A percentile compares a stretch with the other conserved stretches of the same genome.
These are phyloP conservation scores for Andrena fulva DNA, from an alignment of 2,888 invertebrate species.

Conservation along the genomic window DNA sequence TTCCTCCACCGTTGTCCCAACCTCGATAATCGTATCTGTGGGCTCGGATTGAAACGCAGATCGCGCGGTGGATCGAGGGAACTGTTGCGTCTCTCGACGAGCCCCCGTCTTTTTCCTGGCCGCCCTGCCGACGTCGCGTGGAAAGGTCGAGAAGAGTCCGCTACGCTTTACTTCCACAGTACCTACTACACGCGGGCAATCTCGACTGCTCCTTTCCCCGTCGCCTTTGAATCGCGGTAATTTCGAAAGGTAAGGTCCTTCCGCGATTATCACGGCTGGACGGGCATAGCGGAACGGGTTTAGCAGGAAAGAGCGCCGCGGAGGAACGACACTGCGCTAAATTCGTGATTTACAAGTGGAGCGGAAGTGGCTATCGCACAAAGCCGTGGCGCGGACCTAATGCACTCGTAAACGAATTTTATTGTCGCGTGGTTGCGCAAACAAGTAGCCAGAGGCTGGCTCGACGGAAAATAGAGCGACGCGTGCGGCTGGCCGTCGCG, in stretches of 20 bases:
- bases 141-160: background rate
- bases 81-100: background rate
- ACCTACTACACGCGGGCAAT: background rate
- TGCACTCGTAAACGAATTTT: conserved; percentile 76
- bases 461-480: conserved; percentile 56
- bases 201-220: background rate
- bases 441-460: conserved; percentile 57
- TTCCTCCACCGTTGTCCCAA: background rate
- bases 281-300: conserved; percentile 1
- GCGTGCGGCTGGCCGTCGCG: conserved; percentile 1
- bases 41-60: background rate
- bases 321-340: conserved; percentile 51
- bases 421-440: conserved; percentile 73
- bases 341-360: conserved; percentile 73
- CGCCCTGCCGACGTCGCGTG: background rate
- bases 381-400: conserved; percentile 63
- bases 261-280: conserved; percentile 3
- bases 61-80: background rate
- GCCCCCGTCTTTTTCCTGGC: background rate
- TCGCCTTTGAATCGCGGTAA: background rate
- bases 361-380: conserved; percentile 75
- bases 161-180: background rate
- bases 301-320: background rate
- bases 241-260: background rate
- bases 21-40: background rate